phyloP scores from a whole-genome alignment of 2,113 vertebrate genomes.

The Mesitornis unicolor region DNA sequence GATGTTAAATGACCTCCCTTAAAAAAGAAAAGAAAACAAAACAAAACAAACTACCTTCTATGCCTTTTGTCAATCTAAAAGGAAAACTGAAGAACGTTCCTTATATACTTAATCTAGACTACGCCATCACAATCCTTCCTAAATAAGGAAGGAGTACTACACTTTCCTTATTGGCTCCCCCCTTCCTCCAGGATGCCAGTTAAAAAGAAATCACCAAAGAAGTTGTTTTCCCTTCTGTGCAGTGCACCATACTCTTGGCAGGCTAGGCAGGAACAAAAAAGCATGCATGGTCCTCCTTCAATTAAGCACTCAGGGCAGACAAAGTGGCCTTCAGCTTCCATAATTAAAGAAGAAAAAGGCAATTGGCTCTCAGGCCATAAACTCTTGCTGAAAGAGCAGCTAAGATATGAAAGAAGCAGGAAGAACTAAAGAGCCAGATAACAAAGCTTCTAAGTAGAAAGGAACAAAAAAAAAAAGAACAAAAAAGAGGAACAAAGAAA shows the following conservation, averaged over 20 bases:
- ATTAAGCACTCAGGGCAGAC: constrained; percentile 18
- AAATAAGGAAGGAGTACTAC: background rate
- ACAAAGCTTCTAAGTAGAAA: background rate
- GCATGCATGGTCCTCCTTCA: constrained; percentile 4
- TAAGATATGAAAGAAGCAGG: constrained; percentile 12
- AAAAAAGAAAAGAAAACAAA: background rate
- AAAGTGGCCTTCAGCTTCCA: constrained; percentile 39
- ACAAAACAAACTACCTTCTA: background rate
- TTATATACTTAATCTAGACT: background rate
- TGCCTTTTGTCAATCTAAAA: background rate
- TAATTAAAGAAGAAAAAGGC: constrained; percentile 51
- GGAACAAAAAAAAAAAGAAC: background rate
- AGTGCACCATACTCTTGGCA: background rate
- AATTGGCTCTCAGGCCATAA: constrained; percentile 30
- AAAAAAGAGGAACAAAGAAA: background rate
- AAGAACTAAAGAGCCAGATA: constrained; percentile 13
- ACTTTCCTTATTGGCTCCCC: background rate
- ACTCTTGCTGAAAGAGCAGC: constrained; percentile 33
- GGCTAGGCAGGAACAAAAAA: constrained; percentile 3
- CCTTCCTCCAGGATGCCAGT: background rate
- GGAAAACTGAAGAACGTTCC: background rate
- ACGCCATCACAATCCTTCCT: background rate
- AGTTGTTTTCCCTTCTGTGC: background rate
- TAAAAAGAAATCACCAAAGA: constrained; percentile 10
- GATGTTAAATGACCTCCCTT: background rate